Percentiles rank a stretch among this genome's conserved stretches.
phyloP scores from a whole-genome alignment of 1,140 invertebrate genomes.

The Ostrea edulis region DNA sequence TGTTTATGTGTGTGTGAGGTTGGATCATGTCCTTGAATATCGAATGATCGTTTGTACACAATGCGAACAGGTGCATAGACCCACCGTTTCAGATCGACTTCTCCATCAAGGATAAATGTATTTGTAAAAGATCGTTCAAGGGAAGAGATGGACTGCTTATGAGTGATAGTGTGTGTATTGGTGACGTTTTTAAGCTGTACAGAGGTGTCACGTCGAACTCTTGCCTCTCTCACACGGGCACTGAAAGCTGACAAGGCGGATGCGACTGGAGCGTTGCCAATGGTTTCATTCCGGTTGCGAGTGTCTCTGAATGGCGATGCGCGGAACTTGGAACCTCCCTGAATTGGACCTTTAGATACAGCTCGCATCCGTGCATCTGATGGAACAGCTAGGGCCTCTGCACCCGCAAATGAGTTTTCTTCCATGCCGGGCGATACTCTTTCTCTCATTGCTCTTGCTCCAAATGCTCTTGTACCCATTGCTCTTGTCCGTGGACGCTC shows the following conservation, averaged over 20 bases:
- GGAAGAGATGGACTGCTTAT: background rate
- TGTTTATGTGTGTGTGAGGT: background rate
- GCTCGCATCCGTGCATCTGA: background rate
- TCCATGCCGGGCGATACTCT: too few species aligned
- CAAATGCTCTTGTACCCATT: background rate
- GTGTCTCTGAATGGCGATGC: background rate
- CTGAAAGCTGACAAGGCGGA: background rate
- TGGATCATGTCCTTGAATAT: background rate
- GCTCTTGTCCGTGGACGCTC: background rate
- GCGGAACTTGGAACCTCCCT: background rate
- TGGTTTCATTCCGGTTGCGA: background rate
- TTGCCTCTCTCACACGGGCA: background rate
- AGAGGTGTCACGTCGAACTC: background rate
- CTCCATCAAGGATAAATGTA: constrained; percentile 48
- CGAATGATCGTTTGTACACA: background rate
- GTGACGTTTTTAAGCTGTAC: background rate
- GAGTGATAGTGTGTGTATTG: background rate
- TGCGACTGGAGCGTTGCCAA: background rate
- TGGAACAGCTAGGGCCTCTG: background rate
- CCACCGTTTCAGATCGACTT: constrained; percentile 46
- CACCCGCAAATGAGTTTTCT: background rate
- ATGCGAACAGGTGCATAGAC: constrained; percentile 48
- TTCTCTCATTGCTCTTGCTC: background rate
- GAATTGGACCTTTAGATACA: background rate
- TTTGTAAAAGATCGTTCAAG: constrained; percentile 47